Evolutionary conservation across 2,888 invertebrate species (phyloP).

Genomic region (Cantharis rufa): DNA sequence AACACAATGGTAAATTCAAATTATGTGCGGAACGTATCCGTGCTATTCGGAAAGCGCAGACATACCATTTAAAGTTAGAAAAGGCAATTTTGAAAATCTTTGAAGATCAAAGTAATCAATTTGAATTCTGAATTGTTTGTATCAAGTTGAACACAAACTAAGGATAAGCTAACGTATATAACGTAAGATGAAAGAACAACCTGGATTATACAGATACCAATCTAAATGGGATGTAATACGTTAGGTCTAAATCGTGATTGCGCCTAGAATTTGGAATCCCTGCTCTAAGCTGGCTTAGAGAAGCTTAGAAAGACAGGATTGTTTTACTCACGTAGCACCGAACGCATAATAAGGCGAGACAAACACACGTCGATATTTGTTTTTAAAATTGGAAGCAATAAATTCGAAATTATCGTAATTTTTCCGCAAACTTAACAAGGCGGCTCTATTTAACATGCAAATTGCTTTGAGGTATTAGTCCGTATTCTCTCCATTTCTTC

Average conservation of each 20-base stretch:
- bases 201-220: constrained; percentile 46
- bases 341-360: constrained; percentile 37
- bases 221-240: constrained; percentile 46
- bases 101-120: constrained; percentile 10
- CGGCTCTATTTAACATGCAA: background rate
- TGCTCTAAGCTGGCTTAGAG: constrained; percentile 44
- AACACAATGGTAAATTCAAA: background rate
- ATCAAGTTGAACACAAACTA: constrained; percentile 6
- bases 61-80: background rate
- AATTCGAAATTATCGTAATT: background rate
- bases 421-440: background rate
- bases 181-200: constrained; percentile 31
- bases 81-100: background rate
- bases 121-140: constrained; percentile 19
- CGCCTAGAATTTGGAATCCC: constrained; percentile 48
- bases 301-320: constrained; percentile 42
- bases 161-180: constrained; percentile 19
- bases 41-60: background rate
- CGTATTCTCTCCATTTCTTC: constrained; percentile 7
- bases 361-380: background rate
- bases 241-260: constrained; percentile 45
- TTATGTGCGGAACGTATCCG: background rate
- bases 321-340: constrained; percentile 43
- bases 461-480: background rate
- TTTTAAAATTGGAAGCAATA: background rate